Percentiles rank a stretch among this genome's conserved stretches.
phyloP scores from a whole-genome alignment of 2,888 invertebrate species.

The Xylota sylvarum region DNA sequence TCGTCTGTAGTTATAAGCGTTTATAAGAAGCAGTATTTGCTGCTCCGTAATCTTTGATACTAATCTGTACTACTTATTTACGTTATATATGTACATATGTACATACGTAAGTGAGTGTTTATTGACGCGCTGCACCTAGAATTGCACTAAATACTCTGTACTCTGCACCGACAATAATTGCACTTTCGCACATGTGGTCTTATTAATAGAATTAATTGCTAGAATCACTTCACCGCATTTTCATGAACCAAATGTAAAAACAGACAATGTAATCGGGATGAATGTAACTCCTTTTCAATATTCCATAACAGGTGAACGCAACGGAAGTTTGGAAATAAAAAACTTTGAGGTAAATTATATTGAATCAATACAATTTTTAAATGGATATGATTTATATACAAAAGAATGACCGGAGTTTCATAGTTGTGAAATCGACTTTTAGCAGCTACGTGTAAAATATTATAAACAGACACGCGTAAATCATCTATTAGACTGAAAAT shows the following conservation, averaged over 20 bases:
- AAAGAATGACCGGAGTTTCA: too few relatives aligned
- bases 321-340: background rate
- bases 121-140: background rate
- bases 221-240: background rate
- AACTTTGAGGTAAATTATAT: background rate
- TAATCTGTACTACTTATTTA: too few relatives aligned
- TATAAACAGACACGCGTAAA: too few relatives aligned
- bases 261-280: background rate
- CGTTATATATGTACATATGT: too few relatives aligned
- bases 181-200: background rate
- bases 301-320: background rate
- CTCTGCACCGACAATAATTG: constrained; percentile 15
- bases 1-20: background rate
- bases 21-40: background rate
- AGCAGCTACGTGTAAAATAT: too few relatives aligned
- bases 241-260: background rate
- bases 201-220: background rate
- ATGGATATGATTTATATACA: too few relatives aligned
- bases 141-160: background rate
- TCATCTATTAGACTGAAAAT: too few relatives aligned
- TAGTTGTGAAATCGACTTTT: too few relatives aligned
- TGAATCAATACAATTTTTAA: background rate
- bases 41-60: background rate
- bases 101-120: too few relatives aligned
- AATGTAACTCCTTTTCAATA: background rate